Evolutionary conservation across 2,888 invertebrate species (phyloP).

Genomic region (Allacma fusca): DNA sequence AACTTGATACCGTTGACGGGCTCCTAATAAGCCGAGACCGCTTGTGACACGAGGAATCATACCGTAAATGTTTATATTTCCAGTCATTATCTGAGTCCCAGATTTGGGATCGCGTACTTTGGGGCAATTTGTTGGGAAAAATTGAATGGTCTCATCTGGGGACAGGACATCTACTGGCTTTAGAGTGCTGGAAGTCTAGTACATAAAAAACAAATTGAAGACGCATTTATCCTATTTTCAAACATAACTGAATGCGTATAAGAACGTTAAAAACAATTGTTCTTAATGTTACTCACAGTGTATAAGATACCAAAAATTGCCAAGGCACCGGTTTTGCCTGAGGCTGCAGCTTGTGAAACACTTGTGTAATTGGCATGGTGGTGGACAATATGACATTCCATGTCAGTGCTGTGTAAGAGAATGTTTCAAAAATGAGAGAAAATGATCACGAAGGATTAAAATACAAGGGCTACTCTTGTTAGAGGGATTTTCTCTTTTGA

Average conservation of each 20-base stretch:
- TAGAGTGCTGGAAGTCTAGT: background rate
- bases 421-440: background rate
- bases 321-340: background rate
- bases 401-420: background rate
- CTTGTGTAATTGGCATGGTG: constrained; percentile 1
- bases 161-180: too few relatives aligned
- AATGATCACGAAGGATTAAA: too few relatives aligned
- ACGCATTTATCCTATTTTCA: background rate
- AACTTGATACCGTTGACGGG: background rate
- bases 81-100: background rate
- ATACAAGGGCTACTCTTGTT: too few relatives aligned
- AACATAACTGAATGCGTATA: background rate
- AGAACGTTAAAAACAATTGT: too few relatives aligned
- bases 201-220: background rate
- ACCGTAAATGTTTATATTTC: background rate
- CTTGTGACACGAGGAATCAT: background rate
- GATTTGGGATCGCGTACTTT: background rate
- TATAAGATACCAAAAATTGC: constrained; percentile 11
- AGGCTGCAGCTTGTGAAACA: background rate
- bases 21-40: too few relatives aligned
- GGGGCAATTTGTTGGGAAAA: background rate
- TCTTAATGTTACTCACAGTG: too few relatives aligned
- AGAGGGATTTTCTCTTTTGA: too few relatives aligned
- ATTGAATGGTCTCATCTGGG: background rate
- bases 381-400: constrained; percentile 27